Percentiles rank a stretch among this genome's conserved stretches.
These are phyloP conservation scores for Pandemis corylana DNA, from an alignment of 2,888 invertebrate species.

Conservation along the genomic window DNA sequence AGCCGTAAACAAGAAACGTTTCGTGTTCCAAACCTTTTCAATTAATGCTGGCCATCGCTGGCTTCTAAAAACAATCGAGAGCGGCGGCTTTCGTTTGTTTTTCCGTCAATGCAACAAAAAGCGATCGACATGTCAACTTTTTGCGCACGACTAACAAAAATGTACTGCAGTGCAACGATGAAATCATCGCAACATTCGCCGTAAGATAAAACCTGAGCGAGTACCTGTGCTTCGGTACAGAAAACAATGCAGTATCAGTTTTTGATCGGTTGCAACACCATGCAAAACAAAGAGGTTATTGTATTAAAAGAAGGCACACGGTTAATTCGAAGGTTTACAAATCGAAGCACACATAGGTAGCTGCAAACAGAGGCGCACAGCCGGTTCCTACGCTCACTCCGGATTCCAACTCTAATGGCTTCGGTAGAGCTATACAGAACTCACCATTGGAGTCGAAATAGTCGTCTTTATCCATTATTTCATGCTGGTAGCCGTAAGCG, in stretches of 20 bases:
- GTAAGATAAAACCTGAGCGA: background rate
- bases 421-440: conserved; percentile 57
- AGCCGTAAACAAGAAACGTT: conserved; percentile 14
- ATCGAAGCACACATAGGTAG: conserved; percentile 38
- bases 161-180: background rate
- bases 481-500: conserved; percentile 91
- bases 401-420: conserved; percentile 51
- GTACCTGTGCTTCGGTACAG: background rate
- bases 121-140: conserved; percentile 5
- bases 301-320: conserved; percentile 36
- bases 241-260: conserved; percentile 27
- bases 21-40: conserved; percentile 8
- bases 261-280: conserved; percentile 48
- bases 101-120: background rate
- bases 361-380: conserved; percentile 27
- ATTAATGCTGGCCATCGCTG: conserved; percentile 6
- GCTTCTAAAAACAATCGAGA: background rate
- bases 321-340: conserved; percentile 13
- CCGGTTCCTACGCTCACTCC: conserved; percentile 42
- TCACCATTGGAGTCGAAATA: conserved; percentile 87
- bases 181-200: conserved; percentile 1
- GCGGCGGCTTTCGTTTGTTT: background rate
- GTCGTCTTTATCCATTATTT: conserved; percentile 87
- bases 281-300: conserved; percentile 43
- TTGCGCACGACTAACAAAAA: background rate